Percentiles rank a stretch among this genome's conserved stretches.
These are phyloP conservation scores for Bimastos eiseni DNA, from an alignment of 2,888 invertebrate genomes.

Conservation along the genomic window DNA sequence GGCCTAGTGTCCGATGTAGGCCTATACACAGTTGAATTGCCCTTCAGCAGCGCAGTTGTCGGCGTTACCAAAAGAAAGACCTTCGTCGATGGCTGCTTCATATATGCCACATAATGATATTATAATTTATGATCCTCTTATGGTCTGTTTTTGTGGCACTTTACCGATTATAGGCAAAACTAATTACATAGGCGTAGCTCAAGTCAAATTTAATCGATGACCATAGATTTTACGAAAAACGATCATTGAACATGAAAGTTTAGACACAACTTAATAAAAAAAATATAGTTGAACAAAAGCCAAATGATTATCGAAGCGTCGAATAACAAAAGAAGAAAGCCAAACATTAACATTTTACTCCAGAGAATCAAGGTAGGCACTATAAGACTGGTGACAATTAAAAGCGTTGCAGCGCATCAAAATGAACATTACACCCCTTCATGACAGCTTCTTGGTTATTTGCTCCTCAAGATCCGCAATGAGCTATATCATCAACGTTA, in stretches of 20 bases:
- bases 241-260: not conserved
- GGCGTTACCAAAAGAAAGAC: not conserved
- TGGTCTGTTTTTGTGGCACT: not conserved
- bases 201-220: too few species aligned
- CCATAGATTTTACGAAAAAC: not conserved
- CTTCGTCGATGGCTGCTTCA: slow-evolving; percentile 3
- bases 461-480: too few species aligned
- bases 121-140: not conserved
- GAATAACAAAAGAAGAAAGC: not conserved
- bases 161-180: not conserved
- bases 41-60: not conserved
- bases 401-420: not conserved
- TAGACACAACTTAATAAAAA: not conserved
- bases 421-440: too few species aligned
- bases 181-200: not conserved
- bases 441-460: too few species aligned
- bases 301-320: not conserved
- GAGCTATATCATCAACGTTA: not conserved
- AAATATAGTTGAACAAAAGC: not conserved
- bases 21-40: not conserved
- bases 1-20: not conserved
- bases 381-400: not conserved
- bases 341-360: not conserved
- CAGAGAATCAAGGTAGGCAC: not conserved
- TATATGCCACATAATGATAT: not conserved